Evolutionary conservation across 2,113 vertebrate genomes (phyloP), one percentile per base, ranked within the genome.

Genomic region (Pipra filicauda): DNA sequence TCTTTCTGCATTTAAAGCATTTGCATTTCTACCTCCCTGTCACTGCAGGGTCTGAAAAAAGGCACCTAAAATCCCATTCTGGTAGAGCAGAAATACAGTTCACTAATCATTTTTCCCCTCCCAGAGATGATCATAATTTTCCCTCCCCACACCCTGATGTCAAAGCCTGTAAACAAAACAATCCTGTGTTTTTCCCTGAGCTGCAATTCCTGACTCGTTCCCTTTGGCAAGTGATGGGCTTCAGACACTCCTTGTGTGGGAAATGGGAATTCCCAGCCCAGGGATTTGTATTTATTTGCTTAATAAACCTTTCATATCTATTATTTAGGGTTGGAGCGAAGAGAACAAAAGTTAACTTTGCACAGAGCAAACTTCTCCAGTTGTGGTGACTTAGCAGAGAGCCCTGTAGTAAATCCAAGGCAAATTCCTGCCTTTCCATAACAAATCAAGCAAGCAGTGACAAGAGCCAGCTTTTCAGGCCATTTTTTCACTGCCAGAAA

Each of bases 241-340:
- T 44, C 69, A 86, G 46, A 6, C 4, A 9, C 33, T 73, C 76
- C 91, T 85, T 51, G 11, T 51, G 14, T 23, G 21, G 59, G 27
- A 93, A 80, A 94, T 28, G 33, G 44, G 41, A 83, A 91, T 66
- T 90, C 35, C 26, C 57, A 55, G 48, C 75, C 81, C 57, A 30
- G 17, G 24, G 39, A 64, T 48, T 78, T 96, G 74, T 48, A 84
- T 86, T 93, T 73, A 61, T 61, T 89, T 86, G 79, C 85, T 80
- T 94, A 91, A 70, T 93, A 95, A 93, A 91, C 46, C 43, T 81
- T 88, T 91, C 74, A 59, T 52, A 76, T n/a, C 58, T 92, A 31
- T 84, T 88, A 75, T 79, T 84, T 82, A 97, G 77, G 39, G 43
- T 8, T 78, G 59, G 59, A 94, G 82, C 12, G 18, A 24, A 59